These are phyloP conservation scores for Microhierax caerulescens DNA, from an alignment of 2,797 vertebrate genomes.

Conservation along the genomic window DNA sequence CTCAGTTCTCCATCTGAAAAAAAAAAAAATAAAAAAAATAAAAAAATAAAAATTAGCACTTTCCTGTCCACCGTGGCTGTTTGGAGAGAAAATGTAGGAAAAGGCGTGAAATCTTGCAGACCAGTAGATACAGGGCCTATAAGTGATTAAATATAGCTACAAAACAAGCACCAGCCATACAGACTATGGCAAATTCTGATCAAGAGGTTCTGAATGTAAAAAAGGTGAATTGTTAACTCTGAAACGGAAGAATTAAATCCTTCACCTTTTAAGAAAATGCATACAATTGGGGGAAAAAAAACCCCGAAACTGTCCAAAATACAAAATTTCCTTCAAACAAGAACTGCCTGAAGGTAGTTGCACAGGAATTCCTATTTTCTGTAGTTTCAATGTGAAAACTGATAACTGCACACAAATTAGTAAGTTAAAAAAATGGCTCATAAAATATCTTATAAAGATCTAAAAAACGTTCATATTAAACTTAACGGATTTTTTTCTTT, in stretches of 20 bases:
- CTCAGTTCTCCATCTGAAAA: neutral
- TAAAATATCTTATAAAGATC: neutral
- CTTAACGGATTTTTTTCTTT: neutral
- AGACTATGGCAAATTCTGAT: neutral
- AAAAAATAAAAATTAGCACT: neutral
- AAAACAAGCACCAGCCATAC: neutral
- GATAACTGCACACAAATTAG: neutral
- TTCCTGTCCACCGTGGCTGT: neutral
- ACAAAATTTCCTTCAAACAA: neutral
- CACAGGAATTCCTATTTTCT: neutral
- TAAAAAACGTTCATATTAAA: neutral
- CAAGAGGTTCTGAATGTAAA: neutral
- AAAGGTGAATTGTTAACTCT: neutral
- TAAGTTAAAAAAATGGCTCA: neutral
- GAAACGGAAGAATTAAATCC: neutral
- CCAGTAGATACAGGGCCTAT: neutral
- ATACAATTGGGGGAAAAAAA: neutral
- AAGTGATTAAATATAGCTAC: neutral
- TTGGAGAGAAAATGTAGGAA: neutral
- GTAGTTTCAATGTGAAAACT: neutral
- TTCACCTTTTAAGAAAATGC: neutral
- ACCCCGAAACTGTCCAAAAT: neutral
- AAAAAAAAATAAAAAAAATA: too few species aligned
- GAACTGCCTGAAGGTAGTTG: neutral
- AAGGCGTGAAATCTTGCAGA: neutral